A percentile compares a stretch with the other conserved stretches of the same genome.
These are phyloP conservation scores for Morone saxatilis DNA, from an alignment of 2,113 vertebrate species.

Conservation along the genomic window DNA sequence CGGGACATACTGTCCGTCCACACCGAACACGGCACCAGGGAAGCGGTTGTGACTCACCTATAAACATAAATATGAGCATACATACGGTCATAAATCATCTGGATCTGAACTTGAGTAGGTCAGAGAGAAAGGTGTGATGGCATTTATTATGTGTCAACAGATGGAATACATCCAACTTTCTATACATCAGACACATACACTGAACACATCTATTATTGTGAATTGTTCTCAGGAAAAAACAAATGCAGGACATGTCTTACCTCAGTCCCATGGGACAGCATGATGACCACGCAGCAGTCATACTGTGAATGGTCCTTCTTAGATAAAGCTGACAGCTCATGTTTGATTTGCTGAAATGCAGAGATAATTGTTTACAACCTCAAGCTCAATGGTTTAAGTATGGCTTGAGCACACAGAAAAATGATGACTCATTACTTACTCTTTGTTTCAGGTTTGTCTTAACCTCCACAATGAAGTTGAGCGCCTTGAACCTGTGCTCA, in stretches of 20 bases:
- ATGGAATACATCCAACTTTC: too few species aligned
- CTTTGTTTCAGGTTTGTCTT: conserved; percentile 83
- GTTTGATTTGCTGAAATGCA: conserved; percentile 85
- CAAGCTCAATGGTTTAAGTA: fast-evolving
- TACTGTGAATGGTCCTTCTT: conserved; percentile 84
- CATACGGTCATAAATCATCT: not conserved
- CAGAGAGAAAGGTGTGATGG: not conserved
- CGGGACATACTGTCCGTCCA: conserved; percentile 87
- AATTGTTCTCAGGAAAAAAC: not conserved
- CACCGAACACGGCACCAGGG: conserved; percentile 91
- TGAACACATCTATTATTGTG: too few species aligned
- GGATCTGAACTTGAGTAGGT: not conserved
- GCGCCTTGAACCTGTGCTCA: conserved; percentile 84
- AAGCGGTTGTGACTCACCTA: conserved; percentile 93
- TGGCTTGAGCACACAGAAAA: not conserved
- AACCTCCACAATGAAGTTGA: conserved; percentile 86
- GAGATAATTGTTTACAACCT: conserved; percentile 2
- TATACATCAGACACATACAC: too few species aligned
- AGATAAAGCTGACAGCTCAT: conserved; percentile 82
- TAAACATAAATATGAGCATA: conserved; percentile 39
- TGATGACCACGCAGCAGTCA: conserved; percentile 93
- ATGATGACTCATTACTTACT: conserved; percentile 75
- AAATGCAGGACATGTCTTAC: conserved; percentile 75
- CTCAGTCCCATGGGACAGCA: conserved; percentile 95
- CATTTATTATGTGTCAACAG: not conserved